phyloP scores from a whole-genome alignment of 2,888 invertebrate species.

The Rhamnusium bicolor region DNA sequence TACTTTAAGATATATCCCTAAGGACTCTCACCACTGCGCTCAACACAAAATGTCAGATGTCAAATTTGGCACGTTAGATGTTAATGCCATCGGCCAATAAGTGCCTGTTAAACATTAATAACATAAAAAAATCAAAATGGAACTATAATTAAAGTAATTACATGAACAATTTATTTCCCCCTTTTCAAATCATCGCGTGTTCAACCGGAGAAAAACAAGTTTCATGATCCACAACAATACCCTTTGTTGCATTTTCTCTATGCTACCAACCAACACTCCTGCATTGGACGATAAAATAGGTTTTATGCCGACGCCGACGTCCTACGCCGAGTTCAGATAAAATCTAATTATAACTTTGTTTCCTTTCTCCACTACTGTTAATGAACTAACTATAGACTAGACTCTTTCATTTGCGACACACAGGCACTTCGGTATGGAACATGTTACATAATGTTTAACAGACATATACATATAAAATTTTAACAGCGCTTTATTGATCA shows the following conservation, averaged over 20 bases:
- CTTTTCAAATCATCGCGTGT: not conserved
- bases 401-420: not conserved
- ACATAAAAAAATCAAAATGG: not conserved
- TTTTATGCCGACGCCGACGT: not conserved
- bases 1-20: too few species aligned
- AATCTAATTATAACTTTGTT: slow-evolving; percentile 10
- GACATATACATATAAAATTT: not conserved
- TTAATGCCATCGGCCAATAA: not conserved
- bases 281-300: not conserved
- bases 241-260: not conserved
- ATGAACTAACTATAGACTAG: not conserved
- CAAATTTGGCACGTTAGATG: too few species aligned
- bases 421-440: not conserved
- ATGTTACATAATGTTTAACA: not conserved
- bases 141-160: not conserved
- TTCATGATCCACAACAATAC: not conserved
- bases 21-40: too few species aligned
- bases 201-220: not conserved
- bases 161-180: not conserved
- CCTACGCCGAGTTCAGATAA: not conserved
- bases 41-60: too few species aligned
- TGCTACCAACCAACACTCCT: not conserved
- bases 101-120: not conserved
- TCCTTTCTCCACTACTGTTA: slow-evolving; percentile 3
- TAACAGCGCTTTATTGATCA: not conserved